Evolutionary conservation across 2,797 vertebrate species (phyloP), one percentile per base, ranked within the genome.

Genomic region (Morelia viridis): DNA sequence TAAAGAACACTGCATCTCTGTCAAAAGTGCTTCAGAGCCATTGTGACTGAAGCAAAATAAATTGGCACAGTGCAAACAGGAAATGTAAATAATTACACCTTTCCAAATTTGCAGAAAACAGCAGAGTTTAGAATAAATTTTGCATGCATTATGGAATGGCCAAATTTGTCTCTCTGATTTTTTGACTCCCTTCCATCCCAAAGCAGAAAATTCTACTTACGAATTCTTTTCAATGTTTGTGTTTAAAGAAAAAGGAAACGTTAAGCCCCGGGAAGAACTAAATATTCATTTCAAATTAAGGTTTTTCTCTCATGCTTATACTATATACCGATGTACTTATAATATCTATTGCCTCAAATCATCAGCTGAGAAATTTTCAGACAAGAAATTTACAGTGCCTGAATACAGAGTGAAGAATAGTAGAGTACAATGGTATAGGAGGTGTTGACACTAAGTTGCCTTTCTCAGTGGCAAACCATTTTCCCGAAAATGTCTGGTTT

Each of bases 41-140:
- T 84, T 93, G 85, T 90, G 90, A 87, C 68, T 62, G 58, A 65
- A 87, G 64, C 64, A 89, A 64, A 93, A 86, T 71, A 89, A 83
- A 86, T 86, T 86, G 60, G 19, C 64, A 62, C 10, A 64, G 41
- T 50, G n/a, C 26, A 89, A 53, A 84, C 26, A 91, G 90, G 50
- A 91, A 91, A 91, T 87, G 50, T 64, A 87, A 93, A 91, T 57
- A 88, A 93, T 61, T 89, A 62, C 57, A 87, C 31, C 65, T 87
- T 26, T 35, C 61, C 31, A 86, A 89, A 65, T 80, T 83, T 80
- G 58, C 31, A 87, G 19, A 71, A 85, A 64, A 53, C 31, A 83
- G 35, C 28, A 85, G 46, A 71, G 56, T 56, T 80, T 35, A 62
- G 62, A 85, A 85, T 24, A 93, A 71, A 53, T 65, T 58, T 19